Conservation (phyloP, 2,797 vertebrate species). For the Paratrypauchen microcephalus region DNA sequence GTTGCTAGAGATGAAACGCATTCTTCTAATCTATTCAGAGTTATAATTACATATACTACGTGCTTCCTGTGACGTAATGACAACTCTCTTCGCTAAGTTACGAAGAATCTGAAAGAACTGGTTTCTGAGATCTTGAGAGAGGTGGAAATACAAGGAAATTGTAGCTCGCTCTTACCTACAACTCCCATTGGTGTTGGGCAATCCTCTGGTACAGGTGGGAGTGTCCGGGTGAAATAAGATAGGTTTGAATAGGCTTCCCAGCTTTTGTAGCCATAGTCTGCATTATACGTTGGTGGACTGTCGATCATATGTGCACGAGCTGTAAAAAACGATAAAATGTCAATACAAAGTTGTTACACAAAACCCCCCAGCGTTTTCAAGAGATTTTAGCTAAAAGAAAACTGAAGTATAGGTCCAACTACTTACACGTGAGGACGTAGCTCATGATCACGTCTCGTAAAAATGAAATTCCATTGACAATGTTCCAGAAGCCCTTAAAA, state of each 20-base stretch:
- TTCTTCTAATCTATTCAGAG: slow-evolving; percentile 5
- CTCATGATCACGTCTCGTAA: slow-evolving; percentile 87
- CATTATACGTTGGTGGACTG: slow-evolving; percentile 95
- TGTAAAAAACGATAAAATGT: slow-evolving; percentile 53
- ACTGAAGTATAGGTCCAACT: slow-evolving; percentile 52
- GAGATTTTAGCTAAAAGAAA: background rate
- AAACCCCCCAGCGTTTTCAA: background rate
- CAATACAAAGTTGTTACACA: background rate
- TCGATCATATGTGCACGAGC: slow-evolving; percentile 93
- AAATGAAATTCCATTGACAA: slow-evolving; percentile 90
- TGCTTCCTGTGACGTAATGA: slow-evolving; percentile 41
- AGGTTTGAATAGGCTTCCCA: slow-evolving; percentile 98
- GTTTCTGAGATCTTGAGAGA: slow-evolving; percentile 47
- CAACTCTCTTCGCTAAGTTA: slow-evolving; percentile 20
- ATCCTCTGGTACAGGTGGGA: slow-evolving; percentile 87
- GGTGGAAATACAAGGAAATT: background rate
- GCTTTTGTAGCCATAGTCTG: slow-evolving; percentile 88
- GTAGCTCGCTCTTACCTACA: slow-evolving; percentile 81
- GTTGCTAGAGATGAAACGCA: slow-evolving; percentile 8
- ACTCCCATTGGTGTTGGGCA: slow-evolving; percentile 97
- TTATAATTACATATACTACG: slow-evolving; percentile 4
- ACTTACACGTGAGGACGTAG: slow-evolving; percentile 95
- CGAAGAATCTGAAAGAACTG: slow-evolving; percentile 78
- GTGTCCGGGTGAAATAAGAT: slow-evolving; percentile 90
- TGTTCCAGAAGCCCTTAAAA: slow-evolving; percentile 90